Conservation (phyloP, 2,113 vertebrate genomes). For the Lophochroa leadbeateri region DNA sequence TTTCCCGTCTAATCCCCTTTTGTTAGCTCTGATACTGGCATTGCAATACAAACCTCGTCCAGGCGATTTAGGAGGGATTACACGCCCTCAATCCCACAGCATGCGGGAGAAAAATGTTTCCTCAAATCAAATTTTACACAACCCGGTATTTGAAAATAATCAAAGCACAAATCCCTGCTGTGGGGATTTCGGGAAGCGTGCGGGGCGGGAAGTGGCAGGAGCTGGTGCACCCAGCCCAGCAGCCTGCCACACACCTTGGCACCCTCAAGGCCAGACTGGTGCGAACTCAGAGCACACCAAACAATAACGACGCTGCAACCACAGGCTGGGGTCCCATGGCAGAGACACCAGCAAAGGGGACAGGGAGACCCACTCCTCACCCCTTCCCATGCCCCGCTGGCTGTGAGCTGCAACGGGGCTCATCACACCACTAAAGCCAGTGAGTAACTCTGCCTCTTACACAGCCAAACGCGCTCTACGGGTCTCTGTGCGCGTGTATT, state of each 20-base stretch:
- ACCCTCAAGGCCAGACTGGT: not conserved
- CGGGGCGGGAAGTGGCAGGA: not conserved
- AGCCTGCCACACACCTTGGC: not conserved
- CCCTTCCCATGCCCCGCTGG: accelerated
- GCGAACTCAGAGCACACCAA: accelerated
- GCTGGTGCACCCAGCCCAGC: not conserved
- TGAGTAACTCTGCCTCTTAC: not conserved
- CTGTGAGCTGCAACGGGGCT: not conserved
- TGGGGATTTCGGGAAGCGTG: not conserved
- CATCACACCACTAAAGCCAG: accelerated
- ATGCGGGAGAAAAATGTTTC: conserved; percentile 73
- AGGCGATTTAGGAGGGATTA: conserved; percentile 80
- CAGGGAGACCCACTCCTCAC: not conserved
- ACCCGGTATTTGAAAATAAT: conserved; percentile 74
- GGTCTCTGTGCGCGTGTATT: accelerated
- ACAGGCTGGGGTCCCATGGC: accelerated
- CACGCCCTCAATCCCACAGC: conserved; percentile 73
- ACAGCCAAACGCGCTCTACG: accelerated
- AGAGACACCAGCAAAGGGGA: accelerated
- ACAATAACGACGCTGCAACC: accelerated
- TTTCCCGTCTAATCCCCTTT: conserved; percentile 77
- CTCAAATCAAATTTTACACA: conserved; percentile 80
- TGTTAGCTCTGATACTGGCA: conserved; percentile 74
- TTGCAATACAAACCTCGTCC: conserved; percentile 66
- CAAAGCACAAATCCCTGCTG: conserved; percentile 72